Base-by-base conservation (phyloP, 2,888 invertebrate species). In the Marronus borbonicus region DNA sequence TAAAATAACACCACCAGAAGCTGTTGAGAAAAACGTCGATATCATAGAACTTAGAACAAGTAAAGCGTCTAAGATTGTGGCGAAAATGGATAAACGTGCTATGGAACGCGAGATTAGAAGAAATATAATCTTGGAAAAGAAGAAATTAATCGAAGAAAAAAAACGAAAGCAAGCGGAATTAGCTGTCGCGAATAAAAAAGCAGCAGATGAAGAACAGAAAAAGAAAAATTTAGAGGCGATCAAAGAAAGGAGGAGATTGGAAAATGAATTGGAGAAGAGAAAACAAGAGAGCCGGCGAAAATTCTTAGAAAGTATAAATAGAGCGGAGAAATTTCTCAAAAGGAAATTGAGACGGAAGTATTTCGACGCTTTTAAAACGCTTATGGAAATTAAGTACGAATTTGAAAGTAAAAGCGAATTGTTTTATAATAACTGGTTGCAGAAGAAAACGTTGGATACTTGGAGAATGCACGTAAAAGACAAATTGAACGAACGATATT, bases 1-100 rank as follows among this genome's bases (percentile, higher is more conserved):
- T 81, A 88, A 91, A 83, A 88, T 90, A 0, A 90, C 89, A 80
- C 90, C 90, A 80, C 81, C 81, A 31, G 64, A 78, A 20, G 90
- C 90, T 69, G 86, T 89, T 74, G 89, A 90, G 87, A 89, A 81
- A 28, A 80, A 85, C 60, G n/a, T 55, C 44, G 10, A 76, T 78
- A 60, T 76, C 76, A 52, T 88, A 76, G 82, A 90, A 72, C 84
- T 91, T 65, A 89, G 89, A 82, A 90, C 91, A 80, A 87, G 90
- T 79, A 91, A 91, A 88, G 92, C 92, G 52, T 94, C 95, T 2
- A 92, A 92, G 85, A 93, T 95, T 85, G 85, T 95, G 64, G 91
- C 92, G 85, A 91, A 93, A 85, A 94, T 95, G 94, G 93, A 95
- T 84, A 92, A 93, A 77, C 90, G 94, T 79, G 94, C 94, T 0